These are phyloP conservation scores for Emmelina monodactyla DNA, from an alignment of 2,888 invertebrate species.

Conservation along the genomic window DNA sequence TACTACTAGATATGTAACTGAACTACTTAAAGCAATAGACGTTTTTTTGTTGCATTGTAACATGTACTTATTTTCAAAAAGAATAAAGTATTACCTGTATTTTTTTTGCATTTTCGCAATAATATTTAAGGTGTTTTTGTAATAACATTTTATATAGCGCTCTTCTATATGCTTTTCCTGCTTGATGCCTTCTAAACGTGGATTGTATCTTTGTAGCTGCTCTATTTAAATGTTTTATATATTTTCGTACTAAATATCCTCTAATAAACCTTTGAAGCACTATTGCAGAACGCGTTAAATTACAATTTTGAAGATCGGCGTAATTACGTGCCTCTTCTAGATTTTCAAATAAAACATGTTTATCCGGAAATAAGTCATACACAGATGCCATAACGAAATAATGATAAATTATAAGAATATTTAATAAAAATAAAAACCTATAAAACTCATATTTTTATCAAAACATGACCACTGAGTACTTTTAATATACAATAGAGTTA, in stretches of 20 bases:
- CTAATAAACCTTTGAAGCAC: slow-evolving; percentile 37
- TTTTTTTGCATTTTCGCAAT: slow-evolving; percentile 34
- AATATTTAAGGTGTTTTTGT: slow-evolving; percentile 37
- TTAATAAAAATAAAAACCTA: too few species aligned
- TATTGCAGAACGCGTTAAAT: slow-evolving; percentile 34
- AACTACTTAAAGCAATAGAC: too few species aligned
- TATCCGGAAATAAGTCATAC: too few species aligned
- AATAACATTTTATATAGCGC: slow-evolving; percentile 39
- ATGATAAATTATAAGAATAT: too few species aligned
- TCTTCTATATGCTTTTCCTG: slow-evolving; percentile 32
- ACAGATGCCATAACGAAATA: slow-evolving; percentile 58
- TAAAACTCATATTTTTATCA: too few species aligned
- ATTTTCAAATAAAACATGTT: slow-evolving; percentile 27
- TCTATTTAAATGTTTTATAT: slow-evolving; percentile 37
- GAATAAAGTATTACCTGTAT: slow-evolving; percentile 45
- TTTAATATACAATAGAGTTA: too few species aligned
- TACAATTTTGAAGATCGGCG: slow-evolving; percentile 30
- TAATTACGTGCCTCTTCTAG: slow-evolving; percentile 31
- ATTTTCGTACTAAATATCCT: slow-evolving; percentile 41
- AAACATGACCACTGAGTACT: too few species aligned
- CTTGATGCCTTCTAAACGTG: slow-evolving; percentile 38
- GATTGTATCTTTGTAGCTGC: slow-evolving; percentile 48
- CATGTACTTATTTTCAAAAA: too few species aligned
- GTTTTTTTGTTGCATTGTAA: too few species aligned
- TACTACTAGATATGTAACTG: too few species aligned